Evolutionary conservation across 1,140 invertebrate species (phyloP).

Genomic region (Lasioglossum albipes): DNA sequence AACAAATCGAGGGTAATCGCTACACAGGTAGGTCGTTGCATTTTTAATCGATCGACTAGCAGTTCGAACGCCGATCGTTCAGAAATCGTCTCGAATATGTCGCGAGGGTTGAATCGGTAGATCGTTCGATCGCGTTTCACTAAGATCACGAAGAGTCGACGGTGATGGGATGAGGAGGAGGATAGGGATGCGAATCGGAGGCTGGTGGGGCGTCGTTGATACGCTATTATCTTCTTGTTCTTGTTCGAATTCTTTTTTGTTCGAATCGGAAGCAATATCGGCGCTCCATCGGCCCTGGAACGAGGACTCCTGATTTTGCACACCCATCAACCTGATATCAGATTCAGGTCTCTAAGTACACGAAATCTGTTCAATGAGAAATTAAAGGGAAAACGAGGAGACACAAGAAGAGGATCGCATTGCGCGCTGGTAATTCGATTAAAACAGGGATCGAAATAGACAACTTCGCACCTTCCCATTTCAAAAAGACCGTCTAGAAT

Average conservation of each 20-base stretch:
- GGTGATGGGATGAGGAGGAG: conserved; percentile 38
- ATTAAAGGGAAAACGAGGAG: no score
- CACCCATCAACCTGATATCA: neutral
- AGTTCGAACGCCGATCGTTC: neutral
- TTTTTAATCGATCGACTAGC: neutral
- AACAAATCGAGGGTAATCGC: neutral
- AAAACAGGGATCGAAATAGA: no score
- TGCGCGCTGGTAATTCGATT: no score
- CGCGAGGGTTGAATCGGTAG: neutral
- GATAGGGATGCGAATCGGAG: conserved; percentile 26
- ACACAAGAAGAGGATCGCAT: no score
- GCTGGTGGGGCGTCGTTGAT: conserved; percentile 1
- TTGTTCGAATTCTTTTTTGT: neutral
- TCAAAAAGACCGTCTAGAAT: no score
- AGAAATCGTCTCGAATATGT: no score
- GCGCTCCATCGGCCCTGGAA: neutral
- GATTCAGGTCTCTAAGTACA: neutral
- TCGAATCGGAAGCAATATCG: neutral
- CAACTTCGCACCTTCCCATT: no score
- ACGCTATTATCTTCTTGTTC: neutral
- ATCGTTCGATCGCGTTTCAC: neutral
- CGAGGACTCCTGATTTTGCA: neutral
- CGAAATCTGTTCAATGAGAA: no score
- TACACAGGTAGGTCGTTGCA: conserved; percentile 34
- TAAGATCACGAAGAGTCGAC: neutral